These are phyloP conservation scores for Myotis lucifugus DNA, from an alignment of 2,113 vertebrate species.

Conservation along the genomic window DNA sequence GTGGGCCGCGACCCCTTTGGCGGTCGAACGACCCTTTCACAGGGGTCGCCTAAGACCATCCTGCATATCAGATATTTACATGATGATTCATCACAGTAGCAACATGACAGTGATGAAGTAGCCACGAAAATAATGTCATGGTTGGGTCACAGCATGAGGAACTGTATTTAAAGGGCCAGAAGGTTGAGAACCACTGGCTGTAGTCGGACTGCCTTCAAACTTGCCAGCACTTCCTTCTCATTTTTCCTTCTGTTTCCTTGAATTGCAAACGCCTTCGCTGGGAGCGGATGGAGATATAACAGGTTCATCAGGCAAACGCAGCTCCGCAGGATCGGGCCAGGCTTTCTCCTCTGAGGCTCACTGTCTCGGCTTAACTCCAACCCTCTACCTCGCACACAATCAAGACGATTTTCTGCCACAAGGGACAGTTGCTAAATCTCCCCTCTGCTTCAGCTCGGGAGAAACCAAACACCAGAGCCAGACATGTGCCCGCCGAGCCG, in stretches of 20 bases:
- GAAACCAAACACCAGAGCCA: constrained; percentile 53
- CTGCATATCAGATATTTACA: too few species aligned
- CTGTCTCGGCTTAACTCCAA: constrained; percentile 72
- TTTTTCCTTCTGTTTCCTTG: constrained; percentile 76
- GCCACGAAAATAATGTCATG: too few species aligned
- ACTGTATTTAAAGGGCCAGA: too few species aligned
- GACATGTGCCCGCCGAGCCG: constrained; percentile 19
- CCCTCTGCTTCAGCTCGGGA: constrained; percentile 73
- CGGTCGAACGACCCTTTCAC: too few species aligned
- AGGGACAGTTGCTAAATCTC: constrained; percentile 73
- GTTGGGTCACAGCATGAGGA: too few species aligned
- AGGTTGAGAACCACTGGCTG: too few species aligned
- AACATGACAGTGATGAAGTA: too few species aligned
- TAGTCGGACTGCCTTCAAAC: constrained; percentile 72
- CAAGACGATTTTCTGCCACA: constrained; percentile 81
- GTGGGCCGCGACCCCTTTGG: too few species aligned
- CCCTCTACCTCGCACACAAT: constrained; percentile 73
- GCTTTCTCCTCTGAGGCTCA: constrained; percentile 66
- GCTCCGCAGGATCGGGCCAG: constrained; percentile 43
- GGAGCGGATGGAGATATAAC: constrained; percentile 71
- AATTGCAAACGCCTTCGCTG: constrained; percentile 71
- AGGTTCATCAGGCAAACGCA: constrained; percentile 64
- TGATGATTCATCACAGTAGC: too few species aligned
- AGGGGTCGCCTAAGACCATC: too few species aligned
- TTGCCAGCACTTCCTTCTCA: constrained; percentile 67